Base-by-base conservation (phyloP, 1,140 invertebrate genomes). In the Drosophila nikananu region DNA sequence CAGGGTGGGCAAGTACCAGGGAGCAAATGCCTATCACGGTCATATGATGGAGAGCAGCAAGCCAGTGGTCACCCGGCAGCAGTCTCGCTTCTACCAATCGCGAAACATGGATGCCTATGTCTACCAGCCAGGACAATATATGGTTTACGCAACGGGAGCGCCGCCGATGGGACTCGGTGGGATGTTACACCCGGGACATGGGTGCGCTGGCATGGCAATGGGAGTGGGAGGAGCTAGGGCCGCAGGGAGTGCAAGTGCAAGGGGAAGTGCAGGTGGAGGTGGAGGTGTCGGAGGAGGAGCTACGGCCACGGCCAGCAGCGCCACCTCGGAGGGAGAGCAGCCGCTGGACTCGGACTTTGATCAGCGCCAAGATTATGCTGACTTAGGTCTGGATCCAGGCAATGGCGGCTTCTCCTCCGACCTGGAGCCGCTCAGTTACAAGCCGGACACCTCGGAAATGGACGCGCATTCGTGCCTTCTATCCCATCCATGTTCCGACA, bases 71-170 rank as follows among this genome's bases (percentile, higher is more conserved):
- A 32, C 42, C 21, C 39, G 48, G 5, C 77, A 81, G 35, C 49
- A 81, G 17, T 63, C 81, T 1, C 81, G 81, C 6, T 90, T 58
- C 49, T 90, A 84, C 74, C 81, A 84, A 15, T 81, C 81, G 7
- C 64, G 73, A 1, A 67, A 89, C 9, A 48, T 81, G 64, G 83
- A 87, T n/a, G 67, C 51, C 12, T 77, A 39, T 52, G 19, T 37
- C 17, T 77, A 77, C 32, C 77, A 79, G 21, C 42, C 54, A 10
- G 70, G 68, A 13, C 74, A 32, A 32, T 77, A 76, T n/a, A 77
- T 77, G 74, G 32, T 66, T 7, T 66, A 65, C 35, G 39, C 63
- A 1, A 2, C 67, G 7, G 64, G 67, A 39, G 13, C 65, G 10
- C 4, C 68, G 17, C n/a, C 35, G 17, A 15, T 66, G 41, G 63